phyloP scores from a whole-genome alignment of 2,888 invertebrate genomes.

The Eretmocerus hayati region DNA sequence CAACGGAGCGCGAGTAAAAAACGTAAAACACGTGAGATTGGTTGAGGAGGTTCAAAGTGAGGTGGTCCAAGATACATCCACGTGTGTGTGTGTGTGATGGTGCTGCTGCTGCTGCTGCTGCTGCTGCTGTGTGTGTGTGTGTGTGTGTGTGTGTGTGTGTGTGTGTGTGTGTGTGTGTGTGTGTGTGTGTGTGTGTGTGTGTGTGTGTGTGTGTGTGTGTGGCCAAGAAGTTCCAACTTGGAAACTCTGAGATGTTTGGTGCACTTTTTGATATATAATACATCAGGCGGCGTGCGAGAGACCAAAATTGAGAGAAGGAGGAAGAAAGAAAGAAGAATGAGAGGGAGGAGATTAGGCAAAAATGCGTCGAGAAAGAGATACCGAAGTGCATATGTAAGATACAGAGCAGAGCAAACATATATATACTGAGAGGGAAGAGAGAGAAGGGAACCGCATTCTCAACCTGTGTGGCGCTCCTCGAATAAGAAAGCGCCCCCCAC shows the following conservation, averaged over 20 bases:
- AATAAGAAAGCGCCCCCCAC: background rate
- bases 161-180: background rate
- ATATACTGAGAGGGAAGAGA: background rate
- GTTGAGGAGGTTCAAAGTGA: too few relatives aligned
- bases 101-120: background rate
- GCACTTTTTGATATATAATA: too few relatives aligned
- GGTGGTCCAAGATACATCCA: too few relatives aligned
- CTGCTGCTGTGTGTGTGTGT: too few relatives aligned
- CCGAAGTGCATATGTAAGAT: background rate
- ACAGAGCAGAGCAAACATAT: background rate
- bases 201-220: too few relatives aligned
- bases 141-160: background rate
- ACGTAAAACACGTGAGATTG: too few relatives aligned
- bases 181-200: too few relatives aligned
- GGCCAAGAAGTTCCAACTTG: too few relatives aligned
- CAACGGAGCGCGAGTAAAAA: too few relatives aligned
- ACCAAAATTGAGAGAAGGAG: background rate
- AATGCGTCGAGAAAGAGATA: constrained; percentile 7
- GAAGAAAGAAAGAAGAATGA: constrained; percentile 5
- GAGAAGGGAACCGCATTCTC: constrained; percentile 36
- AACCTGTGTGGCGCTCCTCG: constrained; percentile 35
- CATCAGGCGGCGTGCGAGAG: too few relatives aligned
- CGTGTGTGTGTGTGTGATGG: constrained; percentile 4
- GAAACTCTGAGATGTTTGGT: background rate
- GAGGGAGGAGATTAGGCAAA: constrained; percentile 14